A percentile compares a stretch with the other conserved stretches of the same genome.
These are phyloP conservation scores for Pelusios castaneus DNA, from an alignment of 2,113 vertebrate species.

Conservation along the genomic window DNA sequence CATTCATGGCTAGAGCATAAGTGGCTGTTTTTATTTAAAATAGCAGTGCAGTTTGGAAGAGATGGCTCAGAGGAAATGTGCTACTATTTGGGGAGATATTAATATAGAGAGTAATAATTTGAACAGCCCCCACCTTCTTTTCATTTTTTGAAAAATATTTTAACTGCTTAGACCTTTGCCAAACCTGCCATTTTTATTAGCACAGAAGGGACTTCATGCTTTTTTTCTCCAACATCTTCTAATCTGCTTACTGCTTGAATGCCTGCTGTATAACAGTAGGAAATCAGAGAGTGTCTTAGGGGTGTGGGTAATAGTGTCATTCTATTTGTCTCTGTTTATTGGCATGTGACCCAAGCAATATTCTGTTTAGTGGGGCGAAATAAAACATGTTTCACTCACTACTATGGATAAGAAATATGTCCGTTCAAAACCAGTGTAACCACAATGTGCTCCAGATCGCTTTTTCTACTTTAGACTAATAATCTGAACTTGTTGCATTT, in stretches of 20 bases:
- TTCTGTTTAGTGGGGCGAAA: conserved; percentile 70
- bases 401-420: neutral
- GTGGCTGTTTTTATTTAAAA: conserved; percentile 81
- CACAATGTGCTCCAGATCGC: neutral
- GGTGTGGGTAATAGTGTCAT: conserved; percentile 64
- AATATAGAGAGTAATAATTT: conserved; percentile 69
- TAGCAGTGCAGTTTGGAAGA: conserved; percentile 62
- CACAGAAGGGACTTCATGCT: conserved; percentile 70
- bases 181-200: conserved; percentile 74
- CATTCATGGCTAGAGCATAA: conserved; percentile 84
- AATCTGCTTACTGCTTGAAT: conserved; percentile 78
- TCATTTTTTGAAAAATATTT: conserved; percentile 79
- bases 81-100: conserved; percentile 64
- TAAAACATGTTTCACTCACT: conserved; percentile 34
- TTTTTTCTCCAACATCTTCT: conserved; percentile 65
- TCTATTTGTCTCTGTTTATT: conserved; percentile 67
- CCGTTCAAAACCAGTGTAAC: neutral
- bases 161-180: conserved; percentile 79
- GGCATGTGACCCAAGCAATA: conserved; percentile 69
- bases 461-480: conserved; percentile 37
- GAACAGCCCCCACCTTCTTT: conserved; percentile 68
- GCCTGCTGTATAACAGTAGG: conserved; percentile 80
- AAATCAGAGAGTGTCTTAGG: conserved; percentile 64
- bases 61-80: conserved; percentile 61
- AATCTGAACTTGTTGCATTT: conserved; percentile 77